Base-by-base conservation (phyloP, 2,888 invertebrate species). In the Chymomyza fuscimana region DNA sequence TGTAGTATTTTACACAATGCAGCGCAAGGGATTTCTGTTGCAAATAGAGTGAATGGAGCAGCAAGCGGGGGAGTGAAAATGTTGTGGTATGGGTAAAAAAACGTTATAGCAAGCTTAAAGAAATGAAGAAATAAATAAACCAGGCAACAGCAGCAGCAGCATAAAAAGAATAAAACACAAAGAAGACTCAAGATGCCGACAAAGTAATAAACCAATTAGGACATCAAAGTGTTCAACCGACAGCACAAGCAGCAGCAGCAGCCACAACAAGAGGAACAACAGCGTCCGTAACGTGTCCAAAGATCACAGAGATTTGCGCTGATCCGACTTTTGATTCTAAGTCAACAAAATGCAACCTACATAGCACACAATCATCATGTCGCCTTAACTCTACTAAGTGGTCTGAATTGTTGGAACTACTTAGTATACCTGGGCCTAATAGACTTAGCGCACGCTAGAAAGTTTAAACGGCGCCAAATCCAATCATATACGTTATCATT, bases 181-280 rank as follows among this genome's bases (percentile, higher is more conserved):
- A 82, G 81, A 80, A 86, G 80, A 83, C 86, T 78, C 73, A 78
- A 87, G 87, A 89, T 89, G 90, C 89, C 89, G 90, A 90, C 91
- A 90, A 90, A 90, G 89, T 90, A 90, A 90, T 90, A 90, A 90
- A 90, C 90, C 90, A 90, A 90, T 90, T 90, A 90, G 91, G 89
- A 90, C 91, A 89, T 90, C 89, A 90, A 90, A 90, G 90, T 82
- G 80, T 81, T 79, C 87, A 87, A 87, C 89, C 89, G 89, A 87
- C 87, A 83, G 85, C 82, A 25, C 25, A 25, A 72, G 77, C 86
- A 87, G 83, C 64, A 52, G 62, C 81, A 67, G 81, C 56, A 19
- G 22, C 79, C 54, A 56, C 50, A 5, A 10, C 19, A 19, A 54
- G 22, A 54, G 9, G 16, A 54, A 54, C 16, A 54, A 54, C 54